Conservation (phyloP, 2,888 invertebrate species). For the Oscheius sp. region DNA sequence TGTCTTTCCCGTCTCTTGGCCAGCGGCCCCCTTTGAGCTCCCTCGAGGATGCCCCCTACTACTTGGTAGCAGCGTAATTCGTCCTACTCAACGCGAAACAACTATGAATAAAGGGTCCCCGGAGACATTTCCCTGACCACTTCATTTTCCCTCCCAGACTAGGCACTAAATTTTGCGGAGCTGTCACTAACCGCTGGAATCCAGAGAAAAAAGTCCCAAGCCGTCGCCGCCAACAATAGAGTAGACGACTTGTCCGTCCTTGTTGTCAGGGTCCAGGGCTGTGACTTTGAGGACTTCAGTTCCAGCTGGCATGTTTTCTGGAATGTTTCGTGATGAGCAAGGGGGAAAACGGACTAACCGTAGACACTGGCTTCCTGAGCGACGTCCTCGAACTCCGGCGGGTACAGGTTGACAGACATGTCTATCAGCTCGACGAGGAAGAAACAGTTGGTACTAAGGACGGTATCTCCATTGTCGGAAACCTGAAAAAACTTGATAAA, state of each 20-base stretch:
- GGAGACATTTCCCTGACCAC: not conserved
- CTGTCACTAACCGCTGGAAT: constrained; percentile 44
- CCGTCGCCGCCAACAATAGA: constrained; percentile 89
- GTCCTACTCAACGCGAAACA: constrained; percentile 36
- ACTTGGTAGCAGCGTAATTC: constrained; percentile 32
- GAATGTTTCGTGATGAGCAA: constrained; percentile 13
- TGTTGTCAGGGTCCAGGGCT: constrained; percentile 82
- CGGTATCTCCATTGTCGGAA: constrained; percentile 62
- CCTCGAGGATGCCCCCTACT: constrained; percentile 18
- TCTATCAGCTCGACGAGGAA: constrained; percentile 75
- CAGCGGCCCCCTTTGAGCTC: not conserved
- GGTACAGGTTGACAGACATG: constrained; percentile 75
- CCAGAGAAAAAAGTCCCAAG: constrained; percentile 90
- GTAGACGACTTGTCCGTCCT: constrained; percentile 81
- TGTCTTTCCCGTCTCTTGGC: not conserved
- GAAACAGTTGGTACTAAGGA: constrained; percentile 67
- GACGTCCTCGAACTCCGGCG: constrained; percentile 74
- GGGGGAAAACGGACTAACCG: constrained; percentile 39
- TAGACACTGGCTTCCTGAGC: constrained; percentile 70
- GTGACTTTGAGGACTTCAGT: constrained; percentile 86
- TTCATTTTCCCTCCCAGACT: too few relatives aligned
- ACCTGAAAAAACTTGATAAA: constrained; percentile 43
- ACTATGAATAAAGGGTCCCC: constrained; percentile 31
- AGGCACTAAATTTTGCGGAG: constrained; percentile 7
- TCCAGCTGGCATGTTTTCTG: constrained; percentile 80